A percentile compares a stretch with the other conserved stretches of the same genome.
Evolutionary conservation across 2,113 vertebrate genomes (phyloP).

Genomic region (pig (Sus scrofa)): DNA sequence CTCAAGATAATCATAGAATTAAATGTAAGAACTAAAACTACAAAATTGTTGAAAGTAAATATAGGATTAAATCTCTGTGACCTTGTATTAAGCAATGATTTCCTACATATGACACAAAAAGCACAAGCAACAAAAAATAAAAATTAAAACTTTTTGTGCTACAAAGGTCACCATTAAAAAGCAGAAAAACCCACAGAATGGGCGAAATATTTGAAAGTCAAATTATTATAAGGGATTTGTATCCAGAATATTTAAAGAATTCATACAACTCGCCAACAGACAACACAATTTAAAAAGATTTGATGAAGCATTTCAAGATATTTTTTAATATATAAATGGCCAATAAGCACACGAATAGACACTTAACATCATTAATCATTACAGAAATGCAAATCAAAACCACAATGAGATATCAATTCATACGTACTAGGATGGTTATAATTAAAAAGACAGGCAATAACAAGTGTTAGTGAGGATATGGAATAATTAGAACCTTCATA

Average conservation of each 20-base stretch:
- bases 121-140: not conserved
- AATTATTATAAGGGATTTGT: not conserved
- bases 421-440: not conserved
- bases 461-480: not conserved
- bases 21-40: not conserved
- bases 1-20: not conserved
- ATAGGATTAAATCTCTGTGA: not conserved
- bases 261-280: not conserved
- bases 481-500: not conserved
- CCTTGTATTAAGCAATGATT: not conserved
- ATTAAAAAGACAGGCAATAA: not conserved
- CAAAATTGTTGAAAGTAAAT: not conserved
- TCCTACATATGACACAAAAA: not conserved
- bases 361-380: not conserved
- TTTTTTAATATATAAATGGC: not conserved
- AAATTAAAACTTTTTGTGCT: not conserved
- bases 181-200: not conserved
- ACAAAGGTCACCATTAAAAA: not conserved
- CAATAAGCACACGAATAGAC: not conserved
- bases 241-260: conserved; percentile 31
- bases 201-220: not conserved
- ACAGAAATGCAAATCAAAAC: conserved; percentile 30
- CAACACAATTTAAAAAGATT: conserved; percentile 11
- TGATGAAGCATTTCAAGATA: not conserved
- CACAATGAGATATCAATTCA: not conserved